Percentiles rank a stretch among this genome's conserved stretches.
These are phyloP conservation scores for Fundulus diaphanus DNA, from an alignment of 2,797 vertebrate species.

Conservation along the genomic window DNA sequence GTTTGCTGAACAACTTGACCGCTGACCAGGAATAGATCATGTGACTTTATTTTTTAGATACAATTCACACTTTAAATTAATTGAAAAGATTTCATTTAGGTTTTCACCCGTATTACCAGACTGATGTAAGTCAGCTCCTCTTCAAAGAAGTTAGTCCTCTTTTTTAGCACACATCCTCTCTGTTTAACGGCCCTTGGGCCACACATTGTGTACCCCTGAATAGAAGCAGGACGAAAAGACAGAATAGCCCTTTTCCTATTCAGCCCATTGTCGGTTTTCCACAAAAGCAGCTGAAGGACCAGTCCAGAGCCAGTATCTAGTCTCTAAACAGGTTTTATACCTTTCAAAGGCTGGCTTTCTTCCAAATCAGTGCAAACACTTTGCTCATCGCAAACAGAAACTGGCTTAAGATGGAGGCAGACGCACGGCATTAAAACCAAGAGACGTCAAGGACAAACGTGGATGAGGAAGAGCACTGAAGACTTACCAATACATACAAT, in stretches of 20 bases:
- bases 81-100: neutral
- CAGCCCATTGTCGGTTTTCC: conserved; percentile 1
- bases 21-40: no score
- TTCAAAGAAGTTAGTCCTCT: conserved; percentile 10
- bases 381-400: neutral
- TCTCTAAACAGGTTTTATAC: neutral
- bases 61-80: neutral
- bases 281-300: conserved; percentile 15
- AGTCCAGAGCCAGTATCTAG: neutral
- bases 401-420: neutral
- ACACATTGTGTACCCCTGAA: conserved; percentile 33
- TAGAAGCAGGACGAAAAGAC: conserved; percentile 23
- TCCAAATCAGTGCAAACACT: neutral
- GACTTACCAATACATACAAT: neutral
- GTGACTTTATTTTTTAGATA: no score
- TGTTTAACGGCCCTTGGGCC: conserved; percentile 26
- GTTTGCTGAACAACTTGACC: no score
- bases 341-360: neutral
- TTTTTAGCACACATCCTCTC: conserved; percentile 32
- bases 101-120: neutral
- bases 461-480: neutral
- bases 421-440: no score
- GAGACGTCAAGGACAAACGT: neutral
- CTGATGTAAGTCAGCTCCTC: neutral
- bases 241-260: conserved; percentile 26